phyloP scores from a whole-genome alignment of 2,888 invertebrate species.

The Brachyopa scutellaris region DNA sequence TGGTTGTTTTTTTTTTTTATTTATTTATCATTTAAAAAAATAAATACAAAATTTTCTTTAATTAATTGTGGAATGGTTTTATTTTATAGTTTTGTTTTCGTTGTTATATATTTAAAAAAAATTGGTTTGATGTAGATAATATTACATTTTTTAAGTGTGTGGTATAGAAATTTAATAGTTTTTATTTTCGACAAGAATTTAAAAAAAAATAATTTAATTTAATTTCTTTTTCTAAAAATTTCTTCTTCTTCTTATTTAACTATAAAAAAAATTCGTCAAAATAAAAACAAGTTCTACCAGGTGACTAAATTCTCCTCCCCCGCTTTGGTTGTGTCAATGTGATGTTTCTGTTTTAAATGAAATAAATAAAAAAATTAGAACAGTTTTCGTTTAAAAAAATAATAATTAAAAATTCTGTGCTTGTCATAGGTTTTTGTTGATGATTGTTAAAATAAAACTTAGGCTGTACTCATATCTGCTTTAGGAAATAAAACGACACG shows the following conservation, averaged over 20 bases:
- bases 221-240: constrained; percentile 39
- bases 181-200: no score
- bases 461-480: constrained; percentile 15
- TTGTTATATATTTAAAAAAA: no score
- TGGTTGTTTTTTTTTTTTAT: no score
- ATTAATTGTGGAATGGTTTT: no score
- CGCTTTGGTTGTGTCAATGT: constrained; percentile 66
- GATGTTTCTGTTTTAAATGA: constrained; percentile 13
- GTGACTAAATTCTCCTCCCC: constrained; percentile 77
- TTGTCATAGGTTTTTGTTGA: not conserved
- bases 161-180: no score
- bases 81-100: no score
- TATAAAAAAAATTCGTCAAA: constrained; percentile 22
- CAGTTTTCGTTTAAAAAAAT: not conserved
- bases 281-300: constrained; percentile 77
- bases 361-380: not conserved
- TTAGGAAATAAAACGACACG: no score
- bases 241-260: constrained; percentile 48
- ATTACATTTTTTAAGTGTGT: no score
- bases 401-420: constrained; percentile 15
- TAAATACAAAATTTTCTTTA: no score
- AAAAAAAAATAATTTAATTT: constrained; percentile 29
- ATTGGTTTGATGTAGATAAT: no score
- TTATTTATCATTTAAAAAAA: no score
- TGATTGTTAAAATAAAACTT: not conserved